Conservation (phyloP, 2,888 invertebrate species). For the Drosophila quasianomalipes region DNA sequence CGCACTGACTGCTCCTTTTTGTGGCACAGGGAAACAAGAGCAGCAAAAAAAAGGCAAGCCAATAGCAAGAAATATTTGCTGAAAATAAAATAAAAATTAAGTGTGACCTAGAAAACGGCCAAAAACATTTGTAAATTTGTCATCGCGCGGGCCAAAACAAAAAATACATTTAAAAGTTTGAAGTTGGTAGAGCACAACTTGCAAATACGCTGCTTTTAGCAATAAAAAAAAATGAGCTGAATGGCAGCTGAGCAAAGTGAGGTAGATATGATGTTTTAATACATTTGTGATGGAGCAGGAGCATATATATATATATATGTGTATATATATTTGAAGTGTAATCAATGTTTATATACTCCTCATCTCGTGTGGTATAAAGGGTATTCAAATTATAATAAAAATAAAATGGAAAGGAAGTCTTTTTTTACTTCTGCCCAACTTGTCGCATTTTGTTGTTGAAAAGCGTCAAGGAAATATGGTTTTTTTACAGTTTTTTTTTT, state of each 20-base stretch:
- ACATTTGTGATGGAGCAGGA: not conserved
- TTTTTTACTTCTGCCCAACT: slow-evolving; percentile 33
- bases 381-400: slow-evolving; percentile 16
- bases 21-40: slow-evolving; percentile 32
- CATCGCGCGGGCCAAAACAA: slow-evolving; percentile 46
- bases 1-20: slow-evolving; percentile 38
- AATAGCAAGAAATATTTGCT: slow-evolving; percentile 70
- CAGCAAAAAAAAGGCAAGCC: slow-evolving; percentile 52
- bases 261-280: not conserved
- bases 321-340: not conserved
- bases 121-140: slow-evolving; percentile 64
- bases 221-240: not conserved
- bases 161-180: not conserved
- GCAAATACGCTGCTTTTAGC: slow-evolving; percentile 7
- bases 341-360: not conserved
- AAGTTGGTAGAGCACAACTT: not conserved
- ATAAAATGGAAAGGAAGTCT: slow-evolving; percentile 34
- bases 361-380: too few species aligned
- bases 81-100: slow-evolving; percentile 79
- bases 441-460: slow-evolving; percentile 53
- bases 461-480: slow-evolving; percentile 33
- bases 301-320: not conserved
- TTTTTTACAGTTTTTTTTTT: slow-evolving; percentile 10
- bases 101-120: slow-evolving; percentile 68
- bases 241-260: not conserved